Evolutionary conservation across 2,797 vertebrate genomes (phyloP).

Genomic region (Tiaroga cobitis): DNA sequence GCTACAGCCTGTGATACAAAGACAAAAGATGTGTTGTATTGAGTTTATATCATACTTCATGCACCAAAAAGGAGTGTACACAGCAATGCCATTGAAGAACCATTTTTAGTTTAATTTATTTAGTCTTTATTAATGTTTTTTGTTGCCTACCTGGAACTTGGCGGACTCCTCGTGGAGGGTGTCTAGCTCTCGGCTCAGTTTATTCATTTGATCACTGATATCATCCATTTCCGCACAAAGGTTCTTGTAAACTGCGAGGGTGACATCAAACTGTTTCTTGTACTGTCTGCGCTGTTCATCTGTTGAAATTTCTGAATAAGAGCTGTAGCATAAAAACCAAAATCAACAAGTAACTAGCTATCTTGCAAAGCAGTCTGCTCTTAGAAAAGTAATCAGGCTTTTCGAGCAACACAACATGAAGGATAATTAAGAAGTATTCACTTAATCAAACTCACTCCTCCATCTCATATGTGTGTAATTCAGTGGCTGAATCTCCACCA

Average conservation of each 20-base stretch:
- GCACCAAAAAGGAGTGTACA: background rate
- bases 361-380: background rate
- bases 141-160: constrained; percentile 79
- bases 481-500: constrained; percentile 78
- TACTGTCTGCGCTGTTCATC: constrained; percentile 77
- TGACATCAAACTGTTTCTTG: constrained; percentile 81
- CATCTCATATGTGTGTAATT: constrained; percentile 71
- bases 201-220: constrained; percentile 80
- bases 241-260: constrained; percentile 80
- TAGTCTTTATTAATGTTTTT: background rate
- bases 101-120: background rate
- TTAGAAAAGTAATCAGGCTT: background rate
- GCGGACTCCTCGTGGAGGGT: constrained; percentile 71
- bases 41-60: background rate
- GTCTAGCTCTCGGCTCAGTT: constrained; percentile 82
- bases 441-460: constrained; percentile 51
- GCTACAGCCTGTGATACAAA: constrained; percentile 76
- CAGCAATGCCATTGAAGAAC: background rate
- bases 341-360: constrained; percentile 22
- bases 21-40: background rate
- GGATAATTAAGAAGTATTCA: background rate
- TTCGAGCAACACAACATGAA: background rate
- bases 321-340: constrained; percentile 63
- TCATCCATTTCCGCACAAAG: constrained; percentile 84
- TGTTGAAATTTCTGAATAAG: constrained; percentile 82